Conservation (phyloP, 92 coral and sea anemone genomes). For the Montipora capitata region DNA sequence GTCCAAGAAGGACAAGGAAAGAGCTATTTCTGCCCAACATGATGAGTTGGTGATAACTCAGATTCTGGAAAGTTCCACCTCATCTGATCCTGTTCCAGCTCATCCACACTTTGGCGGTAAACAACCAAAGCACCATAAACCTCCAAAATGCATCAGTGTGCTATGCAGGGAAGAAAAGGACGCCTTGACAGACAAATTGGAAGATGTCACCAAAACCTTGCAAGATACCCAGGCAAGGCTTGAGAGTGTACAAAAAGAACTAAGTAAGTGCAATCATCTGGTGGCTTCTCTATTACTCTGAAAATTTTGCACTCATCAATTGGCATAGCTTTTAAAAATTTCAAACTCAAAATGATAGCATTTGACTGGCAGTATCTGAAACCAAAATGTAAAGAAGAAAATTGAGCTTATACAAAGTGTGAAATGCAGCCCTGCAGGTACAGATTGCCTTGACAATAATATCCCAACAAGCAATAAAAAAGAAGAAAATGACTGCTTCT, state of each 20-base stretch:
- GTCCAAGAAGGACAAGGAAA: conserved; percentile 21
- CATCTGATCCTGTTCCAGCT: conserved; percentile 8
- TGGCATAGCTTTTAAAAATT: conserved; percentile 8
- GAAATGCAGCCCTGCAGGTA: conserved; percentile 19
- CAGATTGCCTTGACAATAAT: background rate
- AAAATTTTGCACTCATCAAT: conserved; percentile 40
- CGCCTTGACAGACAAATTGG: conserved; percentile 1
- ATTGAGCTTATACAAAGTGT: conserved; percentile 15
- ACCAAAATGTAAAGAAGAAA: conserved; percentile 27
- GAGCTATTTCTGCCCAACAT: conserved; percentile 41
- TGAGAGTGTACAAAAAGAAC: conserved; percentile 9
- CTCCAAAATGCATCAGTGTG: conserved; percentile 53
- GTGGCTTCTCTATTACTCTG: conserved; percentile 10
- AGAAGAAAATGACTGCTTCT: conserved; percentile 5
- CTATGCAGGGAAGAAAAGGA: conserved; percentile 56
- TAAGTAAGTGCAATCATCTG: conserved; percentile 22
- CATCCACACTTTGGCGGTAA: conserved; percentile 75
- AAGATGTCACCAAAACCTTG: background rate
- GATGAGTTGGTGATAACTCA: conserved; percentile 43
- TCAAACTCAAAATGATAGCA: background rate
- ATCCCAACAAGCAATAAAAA: conserved; percentile 3
- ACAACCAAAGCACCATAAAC: conserved; percentile 57
- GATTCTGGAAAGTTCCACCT: conserved; percentile 18
- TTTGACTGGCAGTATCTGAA: conserved; percentile 30
- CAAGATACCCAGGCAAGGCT: conserved; percentile 5